Conservation (phyloP, 2,888 invertebrate genomes). For the Hyalella azteca region DNA sequence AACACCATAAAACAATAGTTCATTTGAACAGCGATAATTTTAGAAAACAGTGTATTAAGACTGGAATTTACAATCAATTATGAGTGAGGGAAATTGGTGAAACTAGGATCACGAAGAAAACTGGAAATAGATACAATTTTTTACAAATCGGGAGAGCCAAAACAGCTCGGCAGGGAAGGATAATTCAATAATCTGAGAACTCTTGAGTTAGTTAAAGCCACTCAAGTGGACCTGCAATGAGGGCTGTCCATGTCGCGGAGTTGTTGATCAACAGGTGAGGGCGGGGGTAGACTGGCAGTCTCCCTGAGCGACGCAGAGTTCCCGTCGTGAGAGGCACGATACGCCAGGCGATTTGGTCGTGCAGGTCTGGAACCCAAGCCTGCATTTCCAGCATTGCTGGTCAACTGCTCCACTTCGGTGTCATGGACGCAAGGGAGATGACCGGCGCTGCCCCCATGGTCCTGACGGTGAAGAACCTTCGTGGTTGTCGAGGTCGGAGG, state of each 20-base stretch:
- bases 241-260: slow-evolving; percentile 20
- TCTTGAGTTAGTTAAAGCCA: slow-evolving; percentile 18
- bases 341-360: background rate
- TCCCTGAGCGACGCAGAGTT: background rate
- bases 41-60: too few relatives aligned
- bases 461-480: background rate
- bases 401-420: background rate
- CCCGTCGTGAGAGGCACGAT: background rate
- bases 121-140: too few relatives aligned
- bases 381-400: background rate
- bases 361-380: background rate
- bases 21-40: too few relatives aligned
- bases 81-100: too few relatives aligned
- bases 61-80: too few relatives aligned
- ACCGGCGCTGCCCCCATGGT: slow-evolving; percentile 10
- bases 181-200: too few relatives aligned
- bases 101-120: too few relatives aligned
- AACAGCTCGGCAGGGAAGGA: too few relatives aligned
- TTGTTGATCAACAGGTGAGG: background rate
- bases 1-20: too few relatives aligned
- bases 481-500: background rate
- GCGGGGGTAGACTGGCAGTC: slow-evolving; percentile 17
- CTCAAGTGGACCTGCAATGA: background rate
- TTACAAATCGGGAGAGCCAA: too few relatives aligned
- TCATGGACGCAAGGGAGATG: background rate